phyloP scores from a whole-genome alignment of 2,888 invertebrate genomes.

The Craniophora ligustri region DNA sequence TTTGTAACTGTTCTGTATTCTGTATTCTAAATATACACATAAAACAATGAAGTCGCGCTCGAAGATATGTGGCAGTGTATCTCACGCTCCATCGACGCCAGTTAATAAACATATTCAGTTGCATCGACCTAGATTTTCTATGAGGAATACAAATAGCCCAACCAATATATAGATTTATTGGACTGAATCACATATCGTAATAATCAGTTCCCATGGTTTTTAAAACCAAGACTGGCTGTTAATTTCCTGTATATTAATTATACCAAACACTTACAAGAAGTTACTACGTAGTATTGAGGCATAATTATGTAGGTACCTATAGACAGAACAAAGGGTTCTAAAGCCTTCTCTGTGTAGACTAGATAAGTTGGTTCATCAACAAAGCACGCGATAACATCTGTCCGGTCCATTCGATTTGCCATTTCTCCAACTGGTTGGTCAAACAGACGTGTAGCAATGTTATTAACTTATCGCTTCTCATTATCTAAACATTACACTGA shows the following conservation, averaged over 20 bases:
- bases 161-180: slow-evolving; percentile 59
- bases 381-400: slow-evolving; percentile 54
- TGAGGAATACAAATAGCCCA: slow-evolving; percentile 70
- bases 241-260: slow-evolving; percentile 13
- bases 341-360: slow-evolving; percentile 29
- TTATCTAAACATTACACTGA: slow-evolving; percentile 56
- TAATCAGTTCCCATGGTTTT: slow-evolving; percentile 28
- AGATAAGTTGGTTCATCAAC: slow-evolving; percentile 43
- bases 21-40: slow-evolving; percentile 61
- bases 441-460: slow-evolving; percentile 62
- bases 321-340: no score
- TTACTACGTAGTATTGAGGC: slow-evolving; percentile 40
- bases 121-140: slow-evolving; percentile 71
- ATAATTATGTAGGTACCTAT: no score
- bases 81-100: slow-evolving; percentile 64
- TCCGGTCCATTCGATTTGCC: slow-evolving; percentile 57
- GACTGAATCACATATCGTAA: slow-evolving; percentile 54
- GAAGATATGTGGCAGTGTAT: slow-evolving; percentile 62
- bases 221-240: slow-evolving; percentile 10
- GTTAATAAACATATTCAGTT: slow-evolving; percentile 63
- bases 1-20: slow-evolving; percentile 67
- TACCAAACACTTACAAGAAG: slow-evolving; percentile 29
- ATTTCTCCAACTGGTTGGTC: slow-evolving; percentile 66
- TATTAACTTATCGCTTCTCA: slow-evolving; percentile 63
- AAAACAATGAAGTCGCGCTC: slow-evolving; percentile 64